Evolutionary conservation across 2,113 vertebrate genomes (phyloP).

Genomic region (Heterotilapia buettikoferi): DNA sequence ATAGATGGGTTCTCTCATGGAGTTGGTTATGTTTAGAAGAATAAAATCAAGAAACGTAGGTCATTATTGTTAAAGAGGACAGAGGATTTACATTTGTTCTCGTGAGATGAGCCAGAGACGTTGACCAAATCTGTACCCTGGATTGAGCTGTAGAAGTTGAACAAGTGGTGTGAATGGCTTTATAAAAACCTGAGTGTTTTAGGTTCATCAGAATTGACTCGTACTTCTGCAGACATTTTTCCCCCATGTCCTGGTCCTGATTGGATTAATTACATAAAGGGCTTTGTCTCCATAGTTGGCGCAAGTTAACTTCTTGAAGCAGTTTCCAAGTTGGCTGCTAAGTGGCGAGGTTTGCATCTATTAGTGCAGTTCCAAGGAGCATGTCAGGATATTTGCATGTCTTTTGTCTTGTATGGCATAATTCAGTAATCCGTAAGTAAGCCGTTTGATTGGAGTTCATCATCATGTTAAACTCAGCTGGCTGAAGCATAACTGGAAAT

Average conservation of each 20-base stretch:
- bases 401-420: neutral
- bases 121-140: neutral
- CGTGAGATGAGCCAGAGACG: neutral
- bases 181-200: neutral
- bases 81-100: neutral
- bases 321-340: neutral
- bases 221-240: neutral
- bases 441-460: neutral
- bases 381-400: neutral
- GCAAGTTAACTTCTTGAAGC: neutral
- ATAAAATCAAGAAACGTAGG: neutral
- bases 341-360: neutral
- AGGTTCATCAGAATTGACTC: neutral
- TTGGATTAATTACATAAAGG: neutral
- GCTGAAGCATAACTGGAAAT: neutral
- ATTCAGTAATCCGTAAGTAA: neutral
- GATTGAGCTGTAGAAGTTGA: neutral
- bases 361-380: neutral
- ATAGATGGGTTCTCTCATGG: neutral
- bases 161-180: neutral
- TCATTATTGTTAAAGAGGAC: neutral
- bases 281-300: neutral
- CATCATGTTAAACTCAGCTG: neutral
- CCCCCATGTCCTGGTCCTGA: neutral
- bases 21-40: neutral